phyloP scores from a whole-genome alignment of 2,113 vertebrate species.

The Ctenomys sociabilis region DNA sequence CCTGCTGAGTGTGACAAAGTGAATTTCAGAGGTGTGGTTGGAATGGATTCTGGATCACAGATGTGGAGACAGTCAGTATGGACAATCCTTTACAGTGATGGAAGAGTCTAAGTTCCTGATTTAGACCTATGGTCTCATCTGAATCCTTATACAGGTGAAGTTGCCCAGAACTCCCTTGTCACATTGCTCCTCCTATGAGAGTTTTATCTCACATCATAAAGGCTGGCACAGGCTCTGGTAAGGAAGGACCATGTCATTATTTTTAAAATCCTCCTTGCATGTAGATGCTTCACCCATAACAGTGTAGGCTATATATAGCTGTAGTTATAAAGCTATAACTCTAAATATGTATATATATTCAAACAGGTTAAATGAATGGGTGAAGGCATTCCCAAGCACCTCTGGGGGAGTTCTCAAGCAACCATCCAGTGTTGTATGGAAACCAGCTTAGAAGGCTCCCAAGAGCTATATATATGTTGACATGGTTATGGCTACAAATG shows the following conservation, averaged over 20 bases:
- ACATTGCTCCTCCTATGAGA: not conserved
- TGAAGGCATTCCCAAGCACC: slow-evolving; percentile 11
- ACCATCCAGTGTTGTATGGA: not conserved
- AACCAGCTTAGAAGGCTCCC: not conserved
- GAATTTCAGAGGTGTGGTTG: not conserved
- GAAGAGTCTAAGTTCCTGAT: not conserved
- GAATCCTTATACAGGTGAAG: not conserved
- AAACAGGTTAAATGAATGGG: not conserved
- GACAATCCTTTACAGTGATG: not conserved
- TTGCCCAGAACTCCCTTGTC: not conserved
- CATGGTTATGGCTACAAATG: not conserved
- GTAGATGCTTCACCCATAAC: not conserved
- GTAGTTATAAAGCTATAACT: not conserved
- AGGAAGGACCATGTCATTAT: not conserved
- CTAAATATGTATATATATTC: not conserved
- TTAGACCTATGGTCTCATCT: not conserved
- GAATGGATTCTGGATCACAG: not conserved
- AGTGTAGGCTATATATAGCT: not conserved
- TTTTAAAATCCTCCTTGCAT: not conserved
- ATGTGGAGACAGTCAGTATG: not conserved
- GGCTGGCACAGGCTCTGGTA: not conserved
- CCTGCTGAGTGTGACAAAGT: not conserved
- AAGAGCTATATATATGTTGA: not conserved
- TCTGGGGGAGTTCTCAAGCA: not conserved
- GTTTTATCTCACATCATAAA: not conserved